Evolutionary conservation across 2,888 invertebrate species (phyloP).

Genomic region (Orchesellides sinensis): DNA sequence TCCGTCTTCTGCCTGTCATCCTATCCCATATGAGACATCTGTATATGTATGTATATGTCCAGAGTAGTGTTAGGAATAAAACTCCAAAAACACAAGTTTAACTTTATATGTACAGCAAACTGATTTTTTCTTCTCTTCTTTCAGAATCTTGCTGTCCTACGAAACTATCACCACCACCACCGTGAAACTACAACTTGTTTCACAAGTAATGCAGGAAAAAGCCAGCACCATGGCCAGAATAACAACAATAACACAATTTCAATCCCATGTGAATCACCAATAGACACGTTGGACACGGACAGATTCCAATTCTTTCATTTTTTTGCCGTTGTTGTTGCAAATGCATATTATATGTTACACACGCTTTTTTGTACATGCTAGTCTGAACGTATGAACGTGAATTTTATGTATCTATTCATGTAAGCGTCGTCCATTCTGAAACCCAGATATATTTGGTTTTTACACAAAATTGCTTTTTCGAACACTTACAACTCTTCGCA

Average conservation of each 20-base stretch:
- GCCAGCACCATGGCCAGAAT: neutral
- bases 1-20: conserved; percentile 75
- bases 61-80: conserved; percentile 40
- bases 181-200: conserved; percentile 1
- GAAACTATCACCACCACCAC: conserved; percentile 15
- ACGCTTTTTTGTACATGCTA: too few relatives aligned
- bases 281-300: conserved; percentile 12
- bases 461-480: too few relatives aligned
- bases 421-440: too few relatives aligned
- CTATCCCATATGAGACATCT: conserved; percentile 73
- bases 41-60: conserved; percentile 40
- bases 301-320: conserved; percentile 13
- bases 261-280: conserved; percentile 9
- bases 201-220: neutral
- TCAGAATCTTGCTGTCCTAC: conserved; percentile 14
- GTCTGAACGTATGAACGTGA: too few relatives aligned
- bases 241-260: conserved; percentile 1
- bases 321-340: neutral
- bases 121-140: conserved; percentile 13
- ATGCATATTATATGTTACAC: too few relatives aligned
- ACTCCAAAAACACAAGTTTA: conserved; percentile 28
- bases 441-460: too few relatives aligned
- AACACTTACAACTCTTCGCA: too few relatives aligned
- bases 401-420: too few relatives aligned
- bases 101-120: conserved; percentile 5